Conservation (phyloP, 2,888 invertebrate genomes). For the Zygothrica quintamaculata region DNA sequence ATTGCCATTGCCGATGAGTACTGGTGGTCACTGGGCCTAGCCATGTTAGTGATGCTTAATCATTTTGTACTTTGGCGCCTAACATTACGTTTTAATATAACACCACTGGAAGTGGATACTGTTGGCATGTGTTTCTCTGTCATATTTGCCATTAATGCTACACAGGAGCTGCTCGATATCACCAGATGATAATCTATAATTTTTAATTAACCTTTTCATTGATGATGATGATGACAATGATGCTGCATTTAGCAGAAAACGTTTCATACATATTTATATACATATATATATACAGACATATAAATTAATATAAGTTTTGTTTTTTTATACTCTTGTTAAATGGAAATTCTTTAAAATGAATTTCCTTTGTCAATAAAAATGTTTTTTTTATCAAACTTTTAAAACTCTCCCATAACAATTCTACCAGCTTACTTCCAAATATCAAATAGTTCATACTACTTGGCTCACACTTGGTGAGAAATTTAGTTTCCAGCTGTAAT, state of each 20-base stretch:
- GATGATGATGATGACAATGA: too few species aligned
- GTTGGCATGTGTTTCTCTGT: conserved; percentile 72
- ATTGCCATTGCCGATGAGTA: conserved; percentile 60
- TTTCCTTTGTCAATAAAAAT: conserved; percentile 34
- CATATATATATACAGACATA: conserved; percentile 4
- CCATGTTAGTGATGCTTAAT: conserved; percentile 59
- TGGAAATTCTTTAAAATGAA: conserved; percentile 13
- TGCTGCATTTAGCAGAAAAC: conserved; percentile 51
- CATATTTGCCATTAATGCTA: conserved; percentile 68
- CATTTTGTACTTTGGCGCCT: conserved; percentile 73
- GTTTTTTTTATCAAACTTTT: conserved; percentile 13
- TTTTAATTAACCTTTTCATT: conserved; percentile 1
- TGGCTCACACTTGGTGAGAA: too few species aligned
- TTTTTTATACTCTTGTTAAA: conserved; percentile 28
- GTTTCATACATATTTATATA: conserved; percentile 32
- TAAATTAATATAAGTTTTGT: conserved; percentile 28
- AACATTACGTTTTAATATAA: conserved; percentile 58
- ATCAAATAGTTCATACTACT: too few species aligned
- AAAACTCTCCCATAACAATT: too few species aligned
- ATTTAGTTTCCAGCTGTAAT: too few species aligned
- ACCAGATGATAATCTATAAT: conserved; percentile 9
- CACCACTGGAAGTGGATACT: conserved; percentile 58
- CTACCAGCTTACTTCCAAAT: not conserved
- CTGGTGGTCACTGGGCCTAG: conserved; percentile 64
- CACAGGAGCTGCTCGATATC: conserved; percentile 58